A percentile compares a stretch with the other conserved stretches of the same genome.
Evolutionary conservation across 2,797 vertebrate genomes (phyloP).

Genomic region (Mastacembelus armatus): DNA sequence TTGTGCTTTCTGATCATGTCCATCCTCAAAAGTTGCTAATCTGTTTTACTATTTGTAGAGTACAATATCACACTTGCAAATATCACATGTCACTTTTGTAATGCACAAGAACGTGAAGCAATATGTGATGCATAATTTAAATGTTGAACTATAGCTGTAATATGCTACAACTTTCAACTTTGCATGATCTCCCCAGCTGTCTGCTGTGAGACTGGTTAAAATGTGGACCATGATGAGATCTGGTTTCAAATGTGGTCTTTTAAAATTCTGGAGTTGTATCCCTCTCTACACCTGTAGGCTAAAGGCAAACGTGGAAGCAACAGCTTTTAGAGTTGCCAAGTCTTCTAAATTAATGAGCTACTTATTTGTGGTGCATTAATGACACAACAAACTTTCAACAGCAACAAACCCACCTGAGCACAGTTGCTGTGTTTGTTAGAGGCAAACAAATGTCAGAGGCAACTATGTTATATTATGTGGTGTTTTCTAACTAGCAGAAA

Average conservation of each 20-base stretch:
- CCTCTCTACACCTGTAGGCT: neutral
- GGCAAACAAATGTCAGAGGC: neutral
- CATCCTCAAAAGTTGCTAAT: no score
- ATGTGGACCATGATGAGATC: neutral
- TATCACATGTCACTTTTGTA: no score
- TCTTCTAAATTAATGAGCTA: conserved; percentile 2
- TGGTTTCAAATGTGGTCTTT: neutral
- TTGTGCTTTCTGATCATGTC: no score
- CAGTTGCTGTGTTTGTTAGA: neutral
- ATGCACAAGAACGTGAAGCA: no score
- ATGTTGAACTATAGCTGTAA: no score
- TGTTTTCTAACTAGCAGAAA: conserved; percentile 6
- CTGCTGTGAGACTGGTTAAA: no score
- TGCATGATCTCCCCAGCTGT: no score
- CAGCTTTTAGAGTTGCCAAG: neutral
- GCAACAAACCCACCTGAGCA: neutral
- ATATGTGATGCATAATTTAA: no score
- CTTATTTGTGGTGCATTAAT: conserved; percentile 7
- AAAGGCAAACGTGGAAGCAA: conserved; percentile 1
- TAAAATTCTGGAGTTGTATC: neutral
- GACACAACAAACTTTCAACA: conserved; percentile 7
- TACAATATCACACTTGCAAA: no score
- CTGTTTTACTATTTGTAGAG: no score
- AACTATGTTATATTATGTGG: neutral
- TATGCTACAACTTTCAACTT: no score